These are phyloP conservation scores for Rhinogobio ventralis DNA, from an alignment of 2,797 vertebrate species.

Conservation along the genomic window DNA sequence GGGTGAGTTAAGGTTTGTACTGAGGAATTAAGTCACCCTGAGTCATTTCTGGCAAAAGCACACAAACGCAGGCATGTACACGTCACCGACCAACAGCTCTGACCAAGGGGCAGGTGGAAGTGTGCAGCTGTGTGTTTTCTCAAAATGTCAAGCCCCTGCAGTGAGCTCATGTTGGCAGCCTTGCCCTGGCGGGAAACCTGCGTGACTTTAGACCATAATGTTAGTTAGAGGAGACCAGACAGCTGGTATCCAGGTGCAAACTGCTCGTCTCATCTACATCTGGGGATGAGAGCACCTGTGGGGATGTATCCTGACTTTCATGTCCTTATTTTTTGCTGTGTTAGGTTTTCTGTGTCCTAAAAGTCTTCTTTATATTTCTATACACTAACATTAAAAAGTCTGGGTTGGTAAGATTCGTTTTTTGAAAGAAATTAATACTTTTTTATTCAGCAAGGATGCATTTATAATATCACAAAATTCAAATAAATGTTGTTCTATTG, in stretches of 20 bases:
- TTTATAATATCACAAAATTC: background rate
- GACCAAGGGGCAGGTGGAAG: slow-evolving; percentile 32
- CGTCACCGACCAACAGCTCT: slow-evolving; percentile 10
- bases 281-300: slow-evolving; percentile 11
- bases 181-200: slow-evolving; percentile 62
- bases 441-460: background rate
- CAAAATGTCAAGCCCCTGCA: slow-evolving; percentile 29
- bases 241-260: slow-evolving; percentile 62
- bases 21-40: slow-evolving; percentile 52
- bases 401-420: background rate
- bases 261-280: slow-evolving; percentile 27
- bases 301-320: background rate
- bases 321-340: slow-evolving; percentile 7
- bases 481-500: no score
- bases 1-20: slow-evolving; percentile 30
- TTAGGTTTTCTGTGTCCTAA: background rate
- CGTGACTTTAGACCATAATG: slow-evolving; percentile 57
- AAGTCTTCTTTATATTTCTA: background rate
- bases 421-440: background rate
- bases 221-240: slow-evolving; percentile 35
- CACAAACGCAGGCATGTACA: slow-evolving; percentile 36
- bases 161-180: slow-evolving; percentile 53
- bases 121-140: slow-evolving; percentile 62
- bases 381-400: background rate
- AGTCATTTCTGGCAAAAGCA: slow-evolving; percentile 41